Evolutionary conservation across 2,113 vertebrate genomes (phyloP).

Genomic region (Recurvirostra avosetta): DNA sequence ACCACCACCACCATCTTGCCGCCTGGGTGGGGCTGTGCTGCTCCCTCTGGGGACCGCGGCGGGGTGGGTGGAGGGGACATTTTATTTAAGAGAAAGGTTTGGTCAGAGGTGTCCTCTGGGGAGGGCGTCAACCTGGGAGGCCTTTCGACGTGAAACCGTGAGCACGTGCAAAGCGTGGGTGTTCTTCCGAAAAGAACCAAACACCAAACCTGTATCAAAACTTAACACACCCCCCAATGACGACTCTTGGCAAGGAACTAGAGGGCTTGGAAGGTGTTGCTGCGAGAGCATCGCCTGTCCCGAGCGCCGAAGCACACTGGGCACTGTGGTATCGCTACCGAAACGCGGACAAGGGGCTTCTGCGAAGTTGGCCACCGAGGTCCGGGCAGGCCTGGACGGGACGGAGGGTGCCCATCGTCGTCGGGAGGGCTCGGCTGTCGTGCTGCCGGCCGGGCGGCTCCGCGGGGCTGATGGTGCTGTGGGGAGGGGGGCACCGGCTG

Average conservation of each 20-base stretch:
- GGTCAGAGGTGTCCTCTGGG: background rate
- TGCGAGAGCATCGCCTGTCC: background rate
- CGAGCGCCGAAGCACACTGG: rapidly evolving
- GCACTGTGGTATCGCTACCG: rapidly evolving
- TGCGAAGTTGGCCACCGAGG: background rate
- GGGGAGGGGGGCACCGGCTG: background rate
- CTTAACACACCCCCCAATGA: too few relatives aligned
- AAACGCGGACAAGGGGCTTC: background rate
- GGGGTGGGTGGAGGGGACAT: background rate
- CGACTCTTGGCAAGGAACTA: background rate
- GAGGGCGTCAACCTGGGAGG: rapidly evolving
- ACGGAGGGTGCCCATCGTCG: background rate
- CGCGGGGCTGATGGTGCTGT: background rate
- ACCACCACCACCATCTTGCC: background rate
- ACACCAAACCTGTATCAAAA: too few relatives aligned
- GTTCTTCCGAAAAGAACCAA: background rate
- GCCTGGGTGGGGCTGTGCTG: background rate
- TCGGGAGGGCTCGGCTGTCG: background rate
- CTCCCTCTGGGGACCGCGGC: too few relatives aligned
- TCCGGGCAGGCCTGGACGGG: background rate
- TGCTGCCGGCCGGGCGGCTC: background rate
- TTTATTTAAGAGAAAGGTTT: too few relatives aligned
- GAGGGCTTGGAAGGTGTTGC: background rate
- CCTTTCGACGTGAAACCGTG: rapidly evolving
- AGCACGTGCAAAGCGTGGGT: background rate